A percentile compares a stretch with the other conserved stretches of the same genome.
Conservation (phyloP, 1,140 invertebrate genomes). For the Apis laboriosa region DNA sequence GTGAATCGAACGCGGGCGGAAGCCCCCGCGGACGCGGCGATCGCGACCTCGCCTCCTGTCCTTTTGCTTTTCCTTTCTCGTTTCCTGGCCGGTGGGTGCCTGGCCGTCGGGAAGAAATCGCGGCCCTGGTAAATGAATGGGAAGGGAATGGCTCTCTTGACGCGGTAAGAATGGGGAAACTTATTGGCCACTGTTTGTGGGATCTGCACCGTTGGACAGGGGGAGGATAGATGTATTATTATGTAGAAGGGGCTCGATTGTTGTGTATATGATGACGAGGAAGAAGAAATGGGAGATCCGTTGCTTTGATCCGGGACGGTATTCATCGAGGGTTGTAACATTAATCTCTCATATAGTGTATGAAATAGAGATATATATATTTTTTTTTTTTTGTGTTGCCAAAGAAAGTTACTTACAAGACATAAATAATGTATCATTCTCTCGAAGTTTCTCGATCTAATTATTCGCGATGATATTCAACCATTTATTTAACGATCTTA, state of each 20-base stretch:
- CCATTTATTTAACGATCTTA: no score
- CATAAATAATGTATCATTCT: no score
- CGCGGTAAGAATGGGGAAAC: not conserved
- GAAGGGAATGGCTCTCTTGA: conserved; percentile 34
- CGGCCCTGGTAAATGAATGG: conserved; percentile 30
- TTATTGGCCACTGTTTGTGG: conserved; percentile 13
- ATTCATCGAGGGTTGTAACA: not conserved
- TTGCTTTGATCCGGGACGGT: not conserved
- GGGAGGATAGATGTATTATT: conserved; percentile 7
- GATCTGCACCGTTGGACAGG: no score
- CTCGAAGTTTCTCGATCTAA: no score
- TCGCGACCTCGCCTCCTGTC: conserved; percentile 9
- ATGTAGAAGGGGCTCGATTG: not conserved
- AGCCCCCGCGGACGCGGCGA: conserved; percentile 18
- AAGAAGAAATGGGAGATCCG: not conserved
- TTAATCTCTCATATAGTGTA: not conserved
- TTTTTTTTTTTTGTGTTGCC: no score
- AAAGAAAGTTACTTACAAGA: no score
- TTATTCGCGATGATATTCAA: no score
- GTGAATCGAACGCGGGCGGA: conserved; percentile 29
- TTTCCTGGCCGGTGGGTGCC: not conserved
- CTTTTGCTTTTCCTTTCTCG: not conserved
- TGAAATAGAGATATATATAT: not conserved
- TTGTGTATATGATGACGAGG: not conserved
- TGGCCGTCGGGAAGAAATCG: conserved; percentile 9